Conservation (phyloP, 2,888 invertebrate genomes). For the Oscheius sp. region DNA sequence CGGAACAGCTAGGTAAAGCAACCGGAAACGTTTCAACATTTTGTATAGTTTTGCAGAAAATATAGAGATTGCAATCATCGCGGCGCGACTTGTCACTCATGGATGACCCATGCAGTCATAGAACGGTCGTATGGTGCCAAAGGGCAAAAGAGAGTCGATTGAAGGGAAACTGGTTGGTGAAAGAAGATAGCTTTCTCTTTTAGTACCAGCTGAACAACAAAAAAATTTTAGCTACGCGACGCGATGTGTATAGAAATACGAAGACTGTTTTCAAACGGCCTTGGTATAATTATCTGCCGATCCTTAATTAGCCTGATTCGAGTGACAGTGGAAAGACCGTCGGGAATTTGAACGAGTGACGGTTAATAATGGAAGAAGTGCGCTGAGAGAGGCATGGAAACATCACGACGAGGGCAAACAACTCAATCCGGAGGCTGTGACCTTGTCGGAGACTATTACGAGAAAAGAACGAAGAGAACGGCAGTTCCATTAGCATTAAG, state of each 20-base stretch:
- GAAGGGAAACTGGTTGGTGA: neutral
- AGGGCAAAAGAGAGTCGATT: neutral
- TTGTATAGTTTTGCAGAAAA: neutral
- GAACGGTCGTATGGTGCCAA: neutral
- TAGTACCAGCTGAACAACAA: neutral
- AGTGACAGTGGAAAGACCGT: neutral
- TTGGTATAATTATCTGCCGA: slow-evolving; percentile 21
- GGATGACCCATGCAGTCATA: too few relatives aligned
- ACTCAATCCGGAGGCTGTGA: slow-evolving; percentile 25
- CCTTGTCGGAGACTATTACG: slow-evolving; percentile 25
- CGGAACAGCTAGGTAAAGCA: slow-evolving; percentile 10
- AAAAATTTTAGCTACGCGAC: neutral
- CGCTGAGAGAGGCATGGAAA: slow-evolving; percentile 15
- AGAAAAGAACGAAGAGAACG: slow-evolving; percentile 17
- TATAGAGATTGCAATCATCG: neutral
- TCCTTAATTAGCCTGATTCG: slow-evolving; percentile 17
- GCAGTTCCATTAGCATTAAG: slow-evolving; percentile 15
- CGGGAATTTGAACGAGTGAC: neutral
- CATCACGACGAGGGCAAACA: slow-evolving; percentile 22
- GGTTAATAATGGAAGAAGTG: slow-evolving; percentile 10
- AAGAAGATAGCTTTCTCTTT: neutral
- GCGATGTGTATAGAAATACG: neutral
- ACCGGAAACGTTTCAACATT: neutral
- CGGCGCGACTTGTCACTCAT: too few relatives aligned
- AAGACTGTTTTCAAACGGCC: neutral